Base-by-base conservation (phyloP, 1,140 invertebrate species). In the Phortica variegata region DNA sequence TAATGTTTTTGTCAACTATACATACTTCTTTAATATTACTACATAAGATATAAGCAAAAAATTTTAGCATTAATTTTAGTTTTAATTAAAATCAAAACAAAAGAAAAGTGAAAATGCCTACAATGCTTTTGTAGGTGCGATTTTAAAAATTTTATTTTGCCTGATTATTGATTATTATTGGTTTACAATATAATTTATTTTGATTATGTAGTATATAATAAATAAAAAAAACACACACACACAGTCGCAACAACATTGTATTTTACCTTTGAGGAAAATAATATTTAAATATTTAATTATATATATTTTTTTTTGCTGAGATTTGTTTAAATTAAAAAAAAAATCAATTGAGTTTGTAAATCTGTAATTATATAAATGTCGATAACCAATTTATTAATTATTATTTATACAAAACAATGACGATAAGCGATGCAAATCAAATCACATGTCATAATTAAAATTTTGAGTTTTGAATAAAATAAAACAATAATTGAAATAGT, bases 211-310 rank as follows among this genome's bases (percentile, higher is more conserved):
- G 41, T 23, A 42, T 31, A 32, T 40, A 40, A 32, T 15, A 36
- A 41, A 54, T 45, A 46, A 44, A 37, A 37, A 59, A 54, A 50
- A 46, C 47, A 43, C 49, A 47, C 38, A 43, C 33, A 12, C 9
- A n/a, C n/a, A n/a, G n/a, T n/a, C n/a, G n/a, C n/a, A n/a, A n/a
- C n/a, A n/a, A n/a, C n/a, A n/a, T 37, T 56, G 42, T 61, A 61
- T 59, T 66, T 56, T 55, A 58, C 44, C 58, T 65, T 58, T 56
- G 52, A 53, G 61, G 55, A 61, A 54, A 56, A 48, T 47, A 46
- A 59, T 45, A 46, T 34, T 56, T 49, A 54, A 46, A 52, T 48
- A 44, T 52, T 48, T 44, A 38, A 45, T 50, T 41, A 45, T 23
- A 42, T 12, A 47, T 17, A 41, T 42, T 29, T 47, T n/a, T 10